phyloP scores from a whole-genome alignment of 2,797 vertebrate genomes.

The Acanthis flammea region DNA sequence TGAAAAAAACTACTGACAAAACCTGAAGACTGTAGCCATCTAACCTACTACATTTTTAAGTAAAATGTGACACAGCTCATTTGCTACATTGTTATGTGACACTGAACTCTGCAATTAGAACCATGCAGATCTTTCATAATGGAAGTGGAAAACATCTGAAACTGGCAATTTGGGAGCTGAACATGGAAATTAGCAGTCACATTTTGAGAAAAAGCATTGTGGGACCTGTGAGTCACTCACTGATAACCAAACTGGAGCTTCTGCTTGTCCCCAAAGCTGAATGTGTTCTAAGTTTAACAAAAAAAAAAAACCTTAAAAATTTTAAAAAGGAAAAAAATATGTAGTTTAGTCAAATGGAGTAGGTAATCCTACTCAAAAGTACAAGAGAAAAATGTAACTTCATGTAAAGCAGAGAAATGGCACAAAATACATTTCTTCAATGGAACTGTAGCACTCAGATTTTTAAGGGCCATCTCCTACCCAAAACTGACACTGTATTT shows the following conservation, averaged over 20 bases:
- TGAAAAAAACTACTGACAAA: not conserved
- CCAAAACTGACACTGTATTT: not conserved
- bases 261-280: not conserved
- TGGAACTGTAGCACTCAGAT: not conserved
- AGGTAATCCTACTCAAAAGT: not conserved
- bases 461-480: not conserved
- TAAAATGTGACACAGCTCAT: conserved; percentile 2
- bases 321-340: not conserved
- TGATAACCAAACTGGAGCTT: not conserved
- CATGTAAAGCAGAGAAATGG: not conserved
- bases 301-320: not conserved
- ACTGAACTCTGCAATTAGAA: conserved; percentile 16
- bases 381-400: not conserved
- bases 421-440: not conserved
- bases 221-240: not conserved
- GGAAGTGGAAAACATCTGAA: not conserved
- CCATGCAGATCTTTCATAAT: not conserved
- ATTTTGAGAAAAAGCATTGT: conserved; percentile 6
- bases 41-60: not conserved
- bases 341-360: not conserved
- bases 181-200: conserved; percentile 5
- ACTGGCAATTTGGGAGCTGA: conserved; percentile 21
- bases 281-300: not conserved
- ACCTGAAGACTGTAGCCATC: not conserved
- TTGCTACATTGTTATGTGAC: not conserved